Evolutionary conservation across 2,888 invertebrate genomes (phyloP).

Genomic region (Hyposoter dolosus): DNA sequence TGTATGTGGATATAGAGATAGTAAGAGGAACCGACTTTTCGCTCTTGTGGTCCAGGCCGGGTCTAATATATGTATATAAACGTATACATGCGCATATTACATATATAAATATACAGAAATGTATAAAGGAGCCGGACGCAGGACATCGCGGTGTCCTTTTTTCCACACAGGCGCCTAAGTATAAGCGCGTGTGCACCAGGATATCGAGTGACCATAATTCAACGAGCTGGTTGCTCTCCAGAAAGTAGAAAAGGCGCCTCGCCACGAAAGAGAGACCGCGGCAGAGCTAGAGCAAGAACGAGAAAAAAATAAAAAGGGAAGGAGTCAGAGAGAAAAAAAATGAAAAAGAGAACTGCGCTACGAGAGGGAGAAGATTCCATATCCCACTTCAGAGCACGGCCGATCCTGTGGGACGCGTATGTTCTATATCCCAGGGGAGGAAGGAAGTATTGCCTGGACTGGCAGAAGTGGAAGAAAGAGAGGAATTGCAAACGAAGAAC

Average conservation of each 20-base stretch:
- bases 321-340: slow-evolving; percentile 7
- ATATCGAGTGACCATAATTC: slow-evolving; percentile 78
- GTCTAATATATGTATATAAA: slow-evolving; percentile 10
- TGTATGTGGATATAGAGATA: slow-evolving; percentile 22
- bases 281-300: slow-evolving; percentile 25
- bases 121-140: slow-evolving; percentile 32
- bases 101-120: slow-evolving; percentile 4
- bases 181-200: slow-evolving; percentile 69
- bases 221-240: slow-evolving; percentile 63
- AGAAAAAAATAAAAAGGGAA: neutral
- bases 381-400: slow-evolving; percentile 53
- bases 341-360: neutral
- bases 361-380: slow-evolving; percentile 51
- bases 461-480: slow-evolving; percentile 20
- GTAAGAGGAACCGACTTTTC: slow-evolving; percentile 4
- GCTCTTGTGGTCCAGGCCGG: slow-evolving; percentile 18
- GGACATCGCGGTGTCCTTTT: slow-evolving; percentile 52
- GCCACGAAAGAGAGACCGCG: slow-evolving; percentile 9
- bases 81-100: slow-evolving; percentile 1
- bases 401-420: slow-evolving; percentile 63
- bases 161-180: slow-evolving; percentile 65
- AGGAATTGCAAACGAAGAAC: slow-evolving; percentile 38
- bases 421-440: slow-evolving; percentile 57
- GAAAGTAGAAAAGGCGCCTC: slow-evolving; percentile 54
- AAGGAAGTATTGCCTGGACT: neutral